These are phyloP conservation scores for Agriopis leucophaearia DNA, from an alignment of 2,888 invertebrate species.

Conservation along the genomic window DNA sequence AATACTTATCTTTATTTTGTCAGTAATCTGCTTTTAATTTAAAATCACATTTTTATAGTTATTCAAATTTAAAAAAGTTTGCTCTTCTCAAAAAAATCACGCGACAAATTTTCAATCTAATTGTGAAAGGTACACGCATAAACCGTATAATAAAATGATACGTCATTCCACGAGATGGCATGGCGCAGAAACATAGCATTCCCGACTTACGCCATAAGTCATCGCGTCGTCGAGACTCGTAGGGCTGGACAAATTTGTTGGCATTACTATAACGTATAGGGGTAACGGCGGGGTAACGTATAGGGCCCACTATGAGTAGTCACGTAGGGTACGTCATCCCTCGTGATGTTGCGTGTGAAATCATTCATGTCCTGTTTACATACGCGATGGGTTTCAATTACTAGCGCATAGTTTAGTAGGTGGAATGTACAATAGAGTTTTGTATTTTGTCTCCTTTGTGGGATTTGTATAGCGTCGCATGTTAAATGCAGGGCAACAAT, in stretches of 20 bases:
- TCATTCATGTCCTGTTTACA: constrained; percentile 65
- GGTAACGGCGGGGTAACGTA: constrained; percentile 44
- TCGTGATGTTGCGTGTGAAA: constrained; percentile 57
- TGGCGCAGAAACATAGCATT: constrained; percentile 50
- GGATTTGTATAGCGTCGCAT: not conserved
- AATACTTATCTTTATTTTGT: no score
- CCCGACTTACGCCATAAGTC: constrained; percentile 46
- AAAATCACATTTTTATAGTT: no score
- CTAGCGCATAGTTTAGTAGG: constrained; percentile 52
- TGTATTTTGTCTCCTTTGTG: constrained; percentile 10
- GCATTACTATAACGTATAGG: constrained; percentile 66
- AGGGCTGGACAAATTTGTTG: constrained; percentile 65
- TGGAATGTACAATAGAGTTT: constrained; percentile 45
- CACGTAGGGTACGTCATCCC: constrained; percentile 47
- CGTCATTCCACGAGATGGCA: constrained; percentile 22
- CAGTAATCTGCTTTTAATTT: no score
- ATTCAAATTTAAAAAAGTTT: no score
- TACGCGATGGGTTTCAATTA: constrained; percentile 61
- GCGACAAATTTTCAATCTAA: constrained; percentile 10
- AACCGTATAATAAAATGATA: constrained; percentile 29
- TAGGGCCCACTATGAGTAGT: constrained; percentile 32
- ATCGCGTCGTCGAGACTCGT: constrained; percentile 61
- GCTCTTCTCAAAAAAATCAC: no score
- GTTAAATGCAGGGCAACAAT: not conserved
- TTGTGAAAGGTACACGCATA: not conserved